These are phyloP conservation scores for Drosophila pectinifera DNA, from an alignment of 1,140 invertebrate species.

Conservation along the genomic window DNA sequence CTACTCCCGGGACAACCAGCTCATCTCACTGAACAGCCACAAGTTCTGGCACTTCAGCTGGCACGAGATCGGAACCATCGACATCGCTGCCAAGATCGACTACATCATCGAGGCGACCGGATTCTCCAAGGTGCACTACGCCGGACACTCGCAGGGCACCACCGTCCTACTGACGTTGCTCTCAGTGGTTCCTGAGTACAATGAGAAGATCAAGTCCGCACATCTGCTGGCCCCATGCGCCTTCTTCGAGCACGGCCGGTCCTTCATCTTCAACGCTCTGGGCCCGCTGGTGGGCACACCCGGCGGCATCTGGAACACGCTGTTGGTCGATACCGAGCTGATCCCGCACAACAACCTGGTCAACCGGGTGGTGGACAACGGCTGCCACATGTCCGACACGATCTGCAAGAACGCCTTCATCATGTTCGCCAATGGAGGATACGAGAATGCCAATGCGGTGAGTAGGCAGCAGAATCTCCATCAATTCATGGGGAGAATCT, in stretches of 20 bases:
- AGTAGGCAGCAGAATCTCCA: too few species aligned
- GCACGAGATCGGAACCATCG: constrained; percentile 89
- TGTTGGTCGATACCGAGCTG: constrained; percentile 60
- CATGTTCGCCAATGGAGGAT: constrained; percentile 70
- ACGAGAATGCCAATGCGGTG: constrained; percentile 63
- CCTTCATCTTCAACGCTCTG: constrained; percentile 63
- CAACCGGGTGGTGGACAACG: constrained; percentile 63
- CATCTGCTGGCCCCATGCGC: constrained; percentile 87
- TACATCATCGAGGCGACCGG: constrained; percentile 87
- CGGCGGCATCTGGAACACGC: constrained; percentile 73
- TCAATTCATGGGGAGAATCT: too few species aligned
- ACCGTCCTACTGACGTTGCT: constrained; percentile 86
- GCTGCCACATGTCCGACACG: constrained; percentile 33
- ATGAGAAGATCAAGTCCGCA: constrained; percentile 86
- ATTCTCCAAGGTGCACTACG: constrained; percentile 77
- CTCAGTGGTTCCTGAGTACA: constrained; percentile 86
- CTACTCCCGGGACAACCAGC: constrained; percentile 87
- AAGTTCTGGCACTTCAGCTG: constrained; percentile 86
- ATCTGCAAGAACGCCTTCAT: constrained; percentile 67
- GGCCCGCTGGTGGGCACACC: constrained; percentile 56
- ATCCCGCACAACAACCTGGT: constrained; percentile 66
- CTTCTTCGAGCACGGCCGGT: constrained; percentile 75
- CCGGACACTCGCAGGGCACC: constrained; percentile 87
- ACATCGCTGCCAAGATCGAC: constrained; percentile 89
- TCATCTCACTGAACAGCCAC: constrained; percentile 79